A percentile compares a stretch with the other conserved stretches of the same genome.
phyloP scores from a whole-genome alignment of 2,888 invertebrate species.

The Conistra vaccinii region DNA sequence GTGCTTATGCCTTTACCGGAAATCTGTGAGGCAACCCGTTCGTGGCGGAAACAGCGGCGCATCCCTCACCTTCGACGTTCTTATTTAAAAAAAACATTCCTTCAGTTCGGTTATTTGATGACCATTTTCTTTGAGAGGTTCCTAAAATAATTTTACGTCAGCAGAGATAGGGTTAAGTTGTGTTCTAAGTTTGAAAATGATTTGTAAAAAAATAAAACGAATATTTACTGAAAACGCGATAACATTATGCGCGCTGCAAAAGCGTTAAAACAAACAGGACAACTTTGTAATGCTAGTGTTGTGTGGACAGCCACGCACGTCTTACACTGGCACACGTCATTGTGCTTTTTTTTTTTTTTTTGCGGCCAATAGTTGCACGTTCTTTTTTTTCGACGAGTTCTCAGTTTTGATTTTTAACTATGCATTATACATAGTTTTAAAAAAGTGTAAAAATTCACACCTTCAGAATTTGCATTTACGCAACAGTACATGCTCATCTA shows the following conservation, averaged over 20 bases:
- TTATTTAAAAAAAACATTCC: constrained; percentile 80
- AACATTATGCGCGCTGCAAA: neutral
- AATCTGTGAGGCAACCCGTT: constrained; percentile 88
- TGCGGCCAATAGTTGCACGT: too few relatives aligned
- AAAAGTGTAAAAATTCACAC: neutral
- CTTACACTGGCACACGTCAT: too few relatives aligned
- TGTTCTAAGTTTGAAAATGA: constrained; percentile 5
- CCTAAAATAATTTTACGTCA: constrained; percentile 56
- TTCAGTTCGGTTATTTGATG: constrained; percentile 69
- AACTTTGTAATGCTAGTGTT: too few relatives aligned
- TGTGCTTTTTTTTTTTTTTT: too few relatives aligned
- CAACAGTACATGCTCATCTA: neutral
- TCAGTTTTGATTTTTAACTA: too few relatives aligned
- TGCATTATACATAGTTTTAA: too few relatives aligned
- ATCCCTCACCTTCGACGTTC: constrained; percentile 83
- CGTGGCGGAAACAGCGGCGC: constrained; percentile 85
- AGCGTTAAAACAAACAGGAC: too few relatives aligned
- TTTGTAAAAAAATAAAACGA: neutral
- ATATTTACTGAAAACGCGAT: neutral
- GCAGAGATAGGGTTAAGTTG: constrained; percentile 49
- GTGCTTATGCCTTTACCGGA: constrained; percentile 88
- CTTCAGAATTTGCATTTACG: constrained; percentile 1
- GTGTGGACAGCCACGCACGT: too few relatives aligned
- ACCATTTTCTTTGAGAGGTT: constrained; percentile 63
- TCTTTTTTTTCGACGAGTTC: too few relatives aligned